Conservation (phyloP, 2,888 invertebrate species). For the Acleris holmiana region DNA sequence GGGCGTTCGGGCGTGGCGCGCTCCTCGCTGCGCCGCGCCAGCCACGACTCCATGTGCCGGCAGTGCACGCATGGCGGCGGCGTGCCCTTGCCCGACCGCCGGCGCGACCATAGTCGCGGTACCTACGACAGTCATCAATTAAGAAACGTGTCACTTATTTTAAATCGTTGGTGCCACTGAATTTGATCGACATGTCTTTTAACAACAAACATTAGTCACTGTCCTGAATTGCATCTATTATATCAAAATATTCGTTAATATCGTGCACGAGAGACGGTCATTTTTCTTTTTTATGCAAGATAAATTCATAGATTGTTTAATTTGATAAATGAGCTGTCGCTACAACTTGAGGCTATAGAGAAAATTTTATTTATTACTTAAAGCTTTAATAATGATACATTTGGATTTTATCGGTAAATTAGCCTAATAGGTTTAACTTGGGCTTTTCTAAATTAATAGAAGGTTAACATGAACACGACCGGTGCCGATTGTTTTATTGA, state of each 20-base stretch:
- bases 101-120: conserved; percentile 86
- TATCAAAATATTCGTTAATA: conserved; percentile 3
- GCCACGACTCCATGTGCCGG: conserved; percentile 90
- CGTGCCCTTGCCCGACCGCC: conserved; percentile 86
- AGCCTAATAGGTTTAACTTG: too few relatives aligned
- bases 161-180: background rate
- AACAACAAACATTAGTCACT: conserved; percentile 16
- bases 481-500: background rate
- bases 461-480: too few relatives aligned
- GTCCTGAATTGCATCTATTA: conserved; percentile 7
- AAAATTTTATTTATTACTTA: too few relatives aligned
- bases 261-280: background rate
- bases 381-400: too few relatives aligned
- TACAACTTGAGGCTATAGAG: too few relatives aligned
- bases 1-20: conserved; percentile 69
- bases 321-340: too few relatives aligned
- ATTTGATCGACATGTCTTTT: conserved; percentile 19
- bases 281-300: conserved; percentile 7
- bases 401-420: too few relatives aligned
- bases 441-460: too few relatives aligned
- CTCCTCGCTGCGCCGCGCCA: conserved; percentile 79
- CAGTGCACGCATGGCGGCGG: conserved; percentile 91
- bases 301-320: conserved; percentile 1
- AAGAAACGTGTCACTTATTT: conserved; percentile 9
- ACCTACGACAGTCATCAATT: conserved; percentile 66